Percentiles rank a stretch among this genome's conserved stretches.
These are phyloP conservation scores for Molossus molossus DNA, from an alignment of 2,797 vertebrate genomes.

Conservation along the genomic window DNA sequence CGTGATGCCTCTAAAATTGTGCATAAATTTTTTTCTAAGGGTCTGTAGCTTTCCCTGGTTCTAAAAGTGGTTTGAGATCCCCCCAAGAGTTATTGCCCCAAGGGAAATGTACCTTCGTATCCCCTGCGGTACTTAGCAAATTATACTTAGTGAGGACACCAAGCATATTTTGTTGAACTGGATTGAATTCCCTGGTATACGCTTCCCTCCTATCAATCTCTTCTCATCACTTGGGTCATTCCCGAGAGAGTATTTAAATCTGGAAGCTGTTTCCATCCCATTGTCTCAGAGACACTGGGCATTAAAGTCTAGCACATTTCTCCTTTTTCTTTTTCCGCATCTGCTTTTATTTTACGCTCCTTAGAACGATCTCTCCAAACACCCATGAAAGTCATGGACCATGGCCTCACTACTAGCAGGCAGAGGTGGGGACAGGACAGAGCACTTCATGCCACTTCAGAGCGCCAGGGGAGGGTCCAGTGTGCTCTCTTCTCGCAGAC, in stretches of 20 bases:
- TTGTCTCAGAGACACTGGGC: not conserved
- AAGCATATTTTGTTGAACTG: not conserved
- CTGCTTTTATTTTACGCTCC: not conserved
- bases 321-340: not conserved
- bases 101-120: not conserved
- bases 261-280: slow-evolving; percentile 46
- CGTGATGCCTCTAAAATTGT: not conserved
- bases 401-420: not conserved
- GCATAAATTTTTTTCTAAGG: not conserved
- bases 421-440: not conserved
- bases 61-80: not conserved
- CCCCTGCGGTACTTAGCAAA: not conserved
- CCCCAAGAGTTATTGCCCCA: not conserved
- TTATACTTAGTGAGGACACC: not conserved
- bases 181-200: not conserved
- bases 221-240: not conserved
- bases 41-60: not conserved
- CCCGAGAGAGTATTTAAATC: slow-evolving; percentile 42
- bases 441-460: not conserved
- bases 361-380: not conserved
- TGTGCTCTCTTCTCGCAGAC: not conserved
- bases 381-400: too few species aligned
- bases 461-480: not conserved
- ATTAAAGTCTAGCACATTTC: not conserved
- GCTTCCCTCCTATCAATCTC: slow-evolving; percentile 8